Evolutionary conservation across 1,140 invertebrate species (phyloP), one percentile per base, ranked within the genome.

Genomic region (Drosophila yakuba): DNA sequence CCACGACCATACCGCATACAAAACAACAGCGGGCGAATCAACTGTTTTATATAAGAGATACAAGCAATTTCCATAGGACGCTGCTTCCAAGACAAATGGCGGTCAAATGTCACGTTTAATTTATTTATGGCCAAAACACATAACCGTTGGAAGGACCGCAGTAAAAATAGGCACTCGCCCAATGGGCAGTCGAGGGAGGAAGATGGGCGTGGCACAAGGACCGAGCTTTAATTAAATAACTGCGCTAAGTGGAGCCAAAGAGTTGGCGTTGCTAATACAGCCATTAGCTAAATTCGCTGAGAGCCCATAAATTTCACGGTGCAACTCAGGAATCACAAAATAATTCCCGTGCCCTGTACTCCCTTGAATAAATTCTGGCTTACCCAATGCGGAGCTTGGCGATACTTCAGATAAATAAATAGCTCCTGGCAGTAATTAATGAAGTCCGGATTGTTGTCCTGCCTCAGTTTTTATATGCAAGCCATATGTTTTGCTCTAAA

Each of bases 31-130:
- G 32, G 43, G 45, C 20, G 54, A 66, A 32, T 71, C 55, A 54
- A 69, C 82, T 86, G 77, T 62, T 77, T 85, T 84, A 80, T 84
- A 73, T 68, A 81, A 45, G 50, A 66, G 66, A 77, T 79, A 88
- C 79, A 82, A 86, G 79, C 76, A 76, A 83, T 86, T 79, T 78
- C 71, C 71, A 80, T 73, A 67, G 71, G 78, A 63, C 51, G 69
- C 51, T 64, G 43, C 63, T 62, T 39, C 66, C 61, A 88, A 83
- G 84, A 86, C 83, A 86, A 86, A 86, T 88, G 83, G 84, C 83
- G 83, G 83, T 89, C 83, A 86, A 83, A 83, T 83, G 83, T 88
- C 83, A 86, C 83, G 80, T 88, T 88, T 88, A 86, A 86, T 86
- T 88, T 89, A 88, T 88, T 86, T 80, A 86, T 83, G 83, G 79